Conservation (phyloP, 2,888 invertebrate species). For the Camponotus fellah region DNA sequence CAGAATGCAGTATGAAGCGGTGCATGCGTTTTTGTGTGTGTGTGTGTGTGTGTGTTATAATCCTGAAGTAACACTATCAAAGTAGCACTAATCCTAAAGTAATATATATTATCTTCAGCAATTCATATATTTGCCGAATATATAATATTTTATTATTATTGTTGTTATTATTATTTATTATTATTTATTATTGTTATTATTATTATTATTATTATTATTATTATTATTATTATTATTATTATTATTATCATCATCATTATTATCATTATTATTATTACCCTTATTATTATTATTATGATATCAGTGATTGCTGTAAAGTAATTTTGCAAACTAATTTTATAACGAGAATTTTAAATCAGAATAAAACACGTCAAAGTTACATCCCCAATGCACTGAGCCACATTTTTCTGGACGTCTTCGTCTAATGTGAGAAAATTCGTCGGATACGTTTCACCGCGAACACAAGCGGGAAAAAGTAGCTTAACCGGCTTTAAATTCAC, state of each 20-base stretch:
- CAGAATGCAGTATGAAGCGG: background rate
- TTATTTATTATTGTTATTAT: too few species aligned
- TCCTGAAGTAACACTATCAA: background rate
- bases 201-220: too few species aligned
- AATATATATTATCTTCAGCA: background rate
- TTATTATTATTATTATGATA: background rate
- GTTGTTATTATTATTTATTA: background rate
- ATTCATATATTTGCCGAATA: background rate
- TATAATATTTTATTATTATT: background rate
- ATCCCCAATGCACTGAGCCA: background rate
- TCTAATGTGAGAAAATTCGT: conserved; percentile 70
- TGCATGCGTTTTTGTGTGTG: background rate
- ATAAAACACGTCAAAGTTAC: conserved; percentile 53
- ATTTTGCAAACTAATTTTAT: background rate
- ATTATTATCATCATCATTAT: too few species aligned
- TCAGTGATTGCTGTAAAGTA: background rate
- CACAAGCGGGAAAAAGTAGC: conserved; percentile 76
- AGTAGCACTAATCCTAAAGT: background rate
- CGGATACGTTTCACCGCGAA: conserved; percentile 59
- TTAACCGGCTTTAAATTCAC: conserved; percentile 80
- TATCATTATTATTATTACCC: background rate
- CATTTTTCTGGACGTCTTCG: conserved; percentile 39
- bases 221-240: too few species aligned
- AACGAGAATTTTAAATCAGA: background rate
- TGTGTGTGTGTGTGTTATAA: background rate